phyloP scores from a whole-genome alignment of 92 coral and sea anemone genomes.

The Siderastrea radians region DNA sequence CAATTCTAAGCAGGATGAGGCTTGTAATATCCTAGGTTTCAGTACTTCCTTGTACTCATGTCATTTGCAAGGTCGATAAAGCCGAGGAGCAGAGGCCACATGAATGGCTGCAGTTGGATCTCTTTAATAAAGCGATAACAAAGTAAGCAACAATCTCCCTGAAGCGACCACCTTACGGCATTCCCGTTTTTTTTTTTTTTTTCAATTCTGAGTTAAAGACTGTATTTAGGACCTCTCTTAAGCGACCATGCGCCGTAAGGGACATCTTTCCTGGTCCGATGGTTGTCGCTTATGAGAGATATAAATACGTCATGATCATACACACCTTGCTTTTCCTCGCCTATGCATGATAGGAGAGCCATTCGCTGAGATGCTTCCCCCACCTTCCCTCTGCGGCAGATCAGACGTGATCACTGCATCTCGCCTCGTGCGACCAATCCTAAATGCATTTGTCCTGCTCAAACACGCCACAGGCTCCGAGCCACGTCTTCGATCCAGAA shows the following conservation, averaged over 20 bases:
- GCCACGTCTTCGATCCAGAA: constrained; percentile 43
- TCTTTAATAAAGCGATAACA: neutral
- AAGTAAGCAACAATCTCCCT: neutral
- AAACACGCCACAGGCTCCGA: constrained; percentile 34
- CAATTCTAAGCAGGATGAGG: neutral
- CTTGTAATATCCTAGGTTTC: neutral
- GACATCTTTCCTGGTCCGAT: no score
- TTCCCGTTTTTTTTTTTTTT: no score
- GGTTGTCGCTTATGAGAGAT: no score
- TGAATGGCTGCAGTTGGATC: neutral
- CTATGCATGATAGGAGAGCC: constrained; percentile 19
- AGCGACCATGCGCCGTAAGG: no score
- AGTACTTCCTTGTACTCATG: neutral
- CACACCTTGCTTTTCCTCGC: constrained; percentile 52
- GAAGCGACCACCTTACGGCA: neutral
- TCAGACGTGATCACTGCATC: constrained; percentile 32
- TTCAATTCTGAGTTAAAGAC: neutral
- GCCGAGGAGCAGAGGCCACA: neutral
- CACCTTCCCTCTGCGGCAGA: neutral
- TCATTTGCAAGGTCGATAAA: neutral
- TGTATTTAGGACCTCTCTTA: neutral
- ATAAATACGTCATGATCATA: neutral
- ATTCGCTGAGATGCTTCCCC: neutral
- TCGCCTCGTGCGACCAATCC: constrained; percentile 26
- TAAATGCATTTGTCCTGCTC: constrained; percentile 11